Percentiles rank a stretch among this genome's conserved stretches.
Conservation (phyloP, 2,888 invertebrate species). For the Nephrotoma guestfalica region DNA sequence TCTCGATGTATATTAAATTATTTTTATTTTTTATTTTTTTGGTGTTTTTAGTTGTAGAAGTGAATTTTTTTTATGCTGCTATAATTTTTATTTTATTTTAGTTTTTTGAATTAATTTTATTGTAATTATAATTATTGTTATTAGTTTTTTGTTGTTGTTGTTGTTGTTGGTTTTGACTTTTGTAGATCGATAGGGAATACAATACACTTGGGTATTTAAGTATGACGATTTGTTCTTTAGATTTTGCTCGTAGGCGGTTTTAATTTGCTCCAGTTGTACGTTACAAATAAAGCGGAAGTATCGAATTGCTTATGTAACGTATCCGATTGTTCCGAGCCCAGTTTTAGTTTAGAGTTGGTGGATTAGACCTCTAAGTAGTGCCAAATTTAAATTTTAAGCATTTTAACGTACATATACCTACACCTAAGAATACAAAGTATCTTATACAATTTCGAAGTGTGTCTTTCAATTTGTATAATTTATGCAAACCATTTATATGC, state of each 20-base stretch:
- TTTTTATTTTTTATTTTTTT: not conserved
- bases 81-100: not conserved
- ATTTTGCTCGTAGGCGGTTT: not conserved
- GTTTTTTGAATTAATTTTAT: not conserved
- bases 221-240: not conserved
- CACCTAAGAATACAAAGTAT: too few relatives aligned
- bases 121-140: not conserved
- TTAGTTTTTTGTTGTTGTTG: not conserved
- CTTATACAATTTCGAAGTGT: too few relatives aligned
- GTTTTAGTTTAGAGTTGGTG: too few relatives aligned
- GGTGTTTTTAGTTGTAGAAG: not conserved
- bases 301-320: not conserved
- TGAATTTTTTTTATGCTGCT: not conserved
- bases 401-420: too few relatives aligned
- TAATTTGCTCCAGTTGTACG: not conserved
- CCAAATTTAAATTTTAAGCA: too few relatives aligned
- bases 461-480: too few relatives aligned
- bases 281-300: not conserved
- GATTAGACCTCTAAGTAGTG: too few relatives aligned
- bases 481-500: too few relatives aligned
- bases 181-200: not conserved
- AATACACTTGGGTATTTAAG: not conserved
- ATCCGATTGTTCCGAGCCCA: too few relatives aligned
- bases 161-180: not conserved
- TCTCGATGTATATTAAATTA: constrained; percentile 2